phyloP scores from a whole-genome alignment of 2,888 invertebrate genomes.

The Graphium colonna region DNA sequence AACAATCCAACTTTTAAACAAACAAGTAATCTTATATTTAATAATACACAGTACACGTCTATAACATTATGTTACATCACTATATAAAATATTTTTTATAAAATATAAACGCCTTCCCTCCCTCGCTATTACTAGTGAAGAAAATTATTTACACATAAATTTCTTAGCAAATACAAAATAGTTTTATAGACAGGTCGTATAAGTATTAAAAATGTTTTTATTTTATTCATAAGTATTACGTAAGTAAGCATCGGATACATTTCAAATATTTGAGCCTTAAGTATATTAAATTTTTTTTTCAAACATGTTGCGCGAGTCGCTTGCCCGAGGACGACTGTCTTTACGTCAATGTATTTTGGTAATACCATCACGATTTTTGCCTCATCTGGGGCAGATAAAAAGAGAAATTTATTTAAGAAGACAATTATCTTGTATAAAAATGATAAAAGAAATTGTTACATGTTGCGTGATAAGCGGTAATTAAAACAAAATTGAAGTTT shows the following conservation, averaged over 20 bases:
- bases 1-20: conserved; percentile 13
- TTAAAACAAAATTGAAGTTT: too few species aligned
- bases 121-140: conserved; percentile 51
- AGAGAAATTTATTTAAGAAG: too few species aligned
- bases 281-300: conserved; percentile 2
- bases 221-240: conserved; percentile 10
- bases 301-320: too few species aligned
- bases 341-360: too few species aligned
- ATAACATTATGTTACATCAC: conserved; percentile 36
- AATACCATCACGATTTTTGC: too few species aligned
- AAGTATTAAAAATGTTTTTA: conserved; percentile 16
- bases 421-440: too few species aligned
- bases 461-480: too few species aligned
- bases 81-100: conserved; percentile 54
- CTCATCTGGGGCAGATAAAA: too few species aligned
- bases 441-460: too few species aligned
- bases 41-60: conserved; percentile 33
- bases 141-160: conserved; percentile 64
- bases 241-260: conserved; percentile 15
- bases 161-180: conserved; percentile 22
- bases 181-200: conserved; percentile 1
- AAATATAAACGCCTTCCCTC: conserved; percentile 57
- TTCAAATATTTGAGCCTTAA: conserved; percentile 14
- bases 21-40: conserved; percentile 6
- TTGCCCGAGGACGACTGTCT: too few species aligned